These are phyloP conservation scores for Torymus auratus DNA, from an alignment of 2,888 invertebrate species.

Conservation along the genomic window DNA sequence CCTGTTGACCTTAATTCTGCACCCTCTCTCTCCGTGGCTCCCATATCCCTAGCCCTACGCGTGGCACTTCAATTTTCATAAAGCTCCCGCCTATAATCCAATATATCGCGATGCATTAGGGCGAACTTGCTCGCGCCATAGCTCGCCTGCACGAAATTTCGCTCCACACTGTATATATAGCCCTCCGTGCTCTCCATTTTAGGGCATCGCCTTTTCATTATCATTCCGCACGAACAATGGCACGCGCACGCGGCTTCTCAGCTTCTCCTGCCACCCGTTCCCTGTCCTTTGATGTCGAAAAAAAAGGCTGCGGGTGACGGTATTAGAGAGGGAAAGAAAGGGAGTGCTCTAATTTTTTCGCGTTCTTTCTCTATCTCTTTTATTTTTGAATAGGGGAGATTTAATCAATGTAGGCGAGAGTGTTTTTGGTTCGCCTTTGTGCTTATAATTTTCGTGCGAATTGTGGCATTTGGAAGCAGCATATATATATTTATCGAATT, in stretches of 20 bases:
- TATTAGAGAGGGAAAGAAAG: too few species aligned
- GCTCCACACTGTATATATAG: background rate
- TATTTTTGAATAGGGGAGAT: too few species aligned
- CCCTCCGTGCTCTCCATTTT: conserved; percentile 1
- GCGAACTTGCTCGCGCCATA: background rate
- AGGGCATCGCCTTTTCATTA: conserved; percentile 17
- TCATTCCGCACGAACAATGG: too few species aligned
- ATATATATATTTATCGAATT: too few species aligned
- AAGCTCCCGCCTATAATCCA: conserved; percentile 38
- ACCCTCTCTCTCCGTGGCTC: background rate
- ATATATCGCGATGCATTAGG: conserved; percentile 21
- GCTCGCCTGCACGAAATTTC: conserved; percentile 11
- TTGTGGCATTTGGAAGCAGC: too few species aligned
- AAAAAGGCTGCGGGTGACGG: too few species aligned
- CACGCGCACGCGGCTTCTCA: background rate
- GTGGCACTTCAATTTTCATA: conserved; percentile 44
- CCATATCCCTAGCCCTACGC: too few species aligned
- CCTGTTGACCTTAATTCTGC: conserved; percentile 49
- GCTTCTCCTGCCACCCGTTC: background rate
- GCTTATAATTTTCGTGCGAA: too few species aligned
- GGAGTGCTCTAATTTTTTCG: too few species aligned
- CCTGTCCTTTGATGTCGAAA: background rate
- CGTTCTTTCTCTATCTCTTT: too few species aligned
- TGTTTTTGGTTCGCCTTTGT: too few species aligned
- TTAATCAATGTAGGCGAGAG: too few species aligned